phyloP scores from a whole-genome alignment of 2,888 invertebrate genomes.

The Synanthedon myopaeformis region DNA sequence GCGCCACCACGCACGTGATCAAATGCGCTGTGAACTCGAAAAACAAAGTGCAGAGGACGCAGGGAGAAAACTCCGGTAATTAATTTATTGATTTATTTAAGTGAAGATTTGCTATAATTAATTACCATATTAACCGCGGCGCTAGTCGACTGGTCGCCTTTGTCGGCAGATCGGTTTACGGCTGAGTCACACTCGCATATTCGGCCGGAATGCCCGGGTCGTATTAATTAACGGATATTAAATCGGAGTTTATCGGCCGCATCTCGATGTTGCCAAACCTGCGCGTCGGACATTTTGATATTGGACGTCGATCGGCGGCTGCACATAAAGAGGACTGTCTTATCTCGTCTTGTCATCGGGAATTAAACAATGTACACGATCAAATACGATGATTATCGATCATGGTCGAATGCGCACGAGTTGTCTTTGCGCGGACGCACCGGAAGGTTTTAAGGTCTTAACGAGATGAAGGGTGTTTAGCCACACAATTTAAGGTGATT shows the following conservation, averaged over 20 bases:
- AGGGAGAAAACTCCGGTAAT: constrained; percentile 33
- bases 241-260: constrained; percentile 64
- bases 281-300: constrained; percentile 55
- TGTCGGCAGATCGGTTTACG: constrained; percentile 62
- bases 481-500: constrained; percentile 41
- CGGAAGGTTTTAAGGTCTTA: constrained; percentile 23
- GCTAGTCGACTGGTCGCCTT: constrained; percentile 53
- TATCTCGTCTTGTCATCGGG: constrained; percentile 60
- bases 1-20: constrained; percentile 38
- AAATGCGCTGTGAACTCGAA: constrained; percentile 25
- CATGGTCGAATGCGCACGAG: constrained; percentile 15
- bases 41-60: constrained; percentile 7
- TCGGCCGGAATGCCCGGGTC: constrained; percentile 57
- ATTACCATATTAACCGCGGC: constrained; percentile 60
- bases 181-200: constrained; percentile 61
- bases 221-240: constrained; percentile 70
- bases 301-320: constrained; percentile 31
- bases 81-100: constrained; percentile 44
- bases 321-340: constrained; percentile 41
- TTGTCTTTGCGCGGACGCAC: constrained; percentile 18
- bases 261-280: constrained; percentile 67
- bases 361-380: constrained; percentile 63
- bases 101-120: constrained; percentile 61
- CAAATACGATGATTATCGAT: constrained; percentile 55
- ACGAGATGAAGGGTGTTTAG: constrained; percentile 26